Percentiles rank a stretch among this genome's conserved stretches.
Conservation (phyloP, 2,888 invertebrate species). For the Tiliacea citrago region DNA sequence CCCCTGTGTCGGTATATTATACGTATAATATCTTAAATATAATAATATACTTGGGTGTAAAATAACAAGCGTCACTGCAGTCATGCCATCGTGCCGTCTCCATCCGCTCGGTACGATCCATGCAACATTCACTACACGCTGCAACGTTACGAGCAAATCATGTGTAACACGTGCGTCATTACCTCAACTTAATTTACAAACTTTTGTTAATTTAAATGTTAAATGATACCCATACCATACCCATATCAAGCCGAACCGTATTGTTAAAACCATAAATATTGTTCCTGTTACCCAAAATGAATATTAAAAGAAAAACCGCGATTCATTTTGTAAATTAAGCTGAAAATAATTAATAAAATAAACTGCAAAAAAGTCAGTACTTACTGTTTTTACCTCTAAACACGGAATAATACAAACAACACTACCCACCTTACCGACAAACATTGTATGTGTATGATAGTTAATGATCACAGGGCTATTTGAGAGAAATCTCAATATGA, state of each 20-base stretch:
- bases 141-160: constrained; percentile 34
- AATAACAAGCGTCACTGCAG: constrained; percentile 60
- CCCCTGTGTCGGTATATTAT: constrained; percentile 48
- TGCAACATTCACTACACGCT: constrained; percentile 55
- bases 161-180: constrained; percentile 20
- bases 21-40: constrained; percentile 60
- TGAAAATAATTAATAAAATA: constrained; percentile 33
- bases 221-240: neutral
- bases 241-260: neutral
- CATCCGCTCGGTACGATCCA: constrained; percentile 34
- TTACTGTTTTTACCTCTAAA: constrained; percentile 56
- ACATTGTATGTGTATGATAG: constrained; percentile 18
- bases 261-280: neutral
- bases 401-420: constrained; percentile 35
- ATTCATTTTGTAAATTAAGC: constrained; percentile 56
- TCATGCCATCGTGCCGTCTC: constrained; percentile 40
- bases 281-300: constrained; percentile 7
- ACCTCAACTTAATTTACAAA: constrained; percentile 59
- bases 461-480: constrained; percentile 35
- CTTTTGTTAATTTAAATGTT: neutral
- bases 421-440: constrained; percentile 37
- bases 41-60: constrained; percentile 53
- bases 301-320: neutral
- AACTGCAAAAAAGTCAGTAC: constrained; percentile 40
- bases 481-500: neutral